Evolutionary conservation across 2,888 invertebrate species (phyloP).

Genomic region (Hemistola chrysoprasaria): DNA sequence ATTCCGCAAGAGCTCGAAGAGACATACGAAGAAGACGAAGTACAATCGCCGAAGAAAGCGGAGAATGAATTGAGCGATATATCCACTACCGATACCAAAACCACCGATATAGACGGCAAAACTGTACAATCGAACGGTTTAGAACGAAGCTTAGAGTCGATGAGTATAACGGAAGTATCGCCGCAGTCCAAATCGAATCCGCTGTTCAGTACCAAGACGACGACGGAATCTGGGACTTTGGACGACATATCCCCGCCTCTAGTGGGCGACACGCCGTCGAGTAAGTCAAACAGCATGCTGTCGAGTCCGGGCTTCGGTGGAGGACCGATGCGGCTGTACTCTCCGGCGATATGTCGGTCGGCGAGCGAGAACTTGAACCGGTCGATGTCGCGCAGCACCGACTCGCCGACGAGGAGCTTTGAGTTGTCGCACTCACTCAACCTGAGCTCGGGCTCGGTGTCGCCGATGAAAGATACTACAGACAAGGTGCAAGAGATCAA

Average conservation of each 20-base stretch:
- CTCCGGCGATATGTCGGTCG: conserved; percentile 72
- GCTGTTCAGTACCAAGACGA: conserved; percentile 33
- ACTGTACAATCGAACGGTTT: conserved; percentile 32
- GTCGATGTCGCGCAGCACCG: conserved; percentile 46
- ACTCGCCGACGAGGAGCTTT: conserved; percentile 49
- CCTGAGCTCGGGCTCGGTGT: conserved; percentile 64
- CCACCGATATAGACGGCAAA: conserved; percentile 25
- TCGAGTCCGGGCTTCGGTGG: conserved; percentile 38
- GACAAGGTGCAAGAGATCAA: conserved; percentile 26
- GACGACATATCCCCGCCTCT: conserved; percentile 58
- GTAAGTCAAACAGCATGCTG: conserved; percentile 23
- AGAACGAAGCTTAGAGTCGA: conserved; percentile 45
- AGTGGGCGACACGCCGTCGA: conserved; percentile 47
- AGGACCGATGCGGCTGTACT: conserved; percentile 56
- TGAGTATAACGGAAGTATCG: conserved; percentile 60
- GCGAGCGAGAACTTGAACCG: conserved; percentile 66
- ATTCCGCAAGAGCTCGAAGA: conserved; percentile 27
- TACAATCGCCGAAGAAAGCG: conserved; percentile 13
- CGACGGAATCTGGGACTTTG: conserved; percentile 34
- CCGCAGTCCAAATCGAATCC: conserved; percentile 37
- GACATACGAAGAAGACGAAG: conserved; percentile 17
- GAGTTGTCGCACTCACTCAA: conserved; percentile 47
- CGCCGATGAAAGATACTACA: conserved; percentile 57
- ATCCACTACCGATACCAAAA: conserved; percentile 34
- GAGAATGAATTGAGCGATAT: conserved; percentile 44